Evolutionary conservation across 2,888 invertebrate species (phyloP).

Genomic region (Drosophila pseudotalamancana): DNA sequence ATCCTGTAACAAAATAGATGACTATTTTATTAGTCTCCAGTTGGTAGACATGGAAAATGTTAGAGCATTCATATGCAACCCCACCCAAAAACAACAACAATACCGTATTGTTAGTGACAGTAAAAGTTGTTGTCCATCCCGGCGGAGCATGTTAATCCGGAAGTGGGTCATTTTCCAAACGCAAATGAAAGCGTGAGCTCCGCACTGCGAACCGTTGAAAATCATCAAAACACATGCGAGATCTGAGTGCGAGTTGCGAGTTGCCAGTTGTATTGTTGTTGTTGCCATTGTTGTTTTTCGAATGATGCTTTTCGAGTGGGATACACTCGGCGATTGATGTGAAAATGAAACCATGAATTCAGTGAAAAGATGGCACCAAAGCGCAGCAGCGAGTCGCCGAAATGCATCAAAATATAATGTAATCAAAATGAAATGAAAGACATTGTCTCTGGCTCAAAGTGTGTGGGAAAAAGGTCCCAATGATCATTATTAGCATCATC

Average conservation of each 20-base stretch:
- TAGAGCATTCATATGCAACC: constrained; percentile 13
- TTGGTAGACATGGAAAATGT: constrained; percentile 3
- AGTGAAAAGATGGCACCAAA: constrained; percentile 28
- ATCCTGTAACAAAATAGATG: neutral
- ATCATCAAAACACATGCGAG: constrained; percentile 57
- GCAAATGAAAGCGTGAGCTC: constrained; percentile 70
- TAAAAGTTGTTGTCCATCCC: constrained; percentile 58
- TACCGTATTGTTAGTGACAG: constrained; percentile 43
- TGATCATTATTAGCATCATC: constrained; percentile 18
- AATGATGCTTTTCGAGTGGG: constrained; percentile 37
- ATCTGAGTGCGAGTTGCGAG: constrained; percentile 17
- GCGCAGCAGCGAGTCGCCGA: constrained; percentile 2
- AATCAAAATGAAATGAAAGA: constrained; percentile 56
- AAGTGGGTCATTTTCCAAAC: constrained; percentile 77
- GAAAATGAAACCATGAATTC: constrained; percentile 61
- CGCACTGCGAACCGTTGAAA: constrained; percentile 57
- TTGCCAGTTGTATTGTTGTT: constrained; percentile 13
- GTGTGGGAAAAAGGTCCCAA: constrained; percentile 49
- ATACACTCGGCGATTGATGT: constrained; percentile 54
- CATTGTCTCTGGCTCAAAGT: constrained; percentile 45
- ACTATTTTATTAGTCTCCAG: neutral
- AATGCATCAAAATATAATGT: constrained; percentile 45
- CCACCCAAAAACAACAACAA: constrained; percentile 16
- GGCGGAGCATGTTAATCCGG: constrained; percentile 66
- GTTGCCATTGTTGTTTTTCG: no score